Conservation (phyloP, 2,113 vertebrate species). For the Phalacrocorax pelagicus region DNA sequence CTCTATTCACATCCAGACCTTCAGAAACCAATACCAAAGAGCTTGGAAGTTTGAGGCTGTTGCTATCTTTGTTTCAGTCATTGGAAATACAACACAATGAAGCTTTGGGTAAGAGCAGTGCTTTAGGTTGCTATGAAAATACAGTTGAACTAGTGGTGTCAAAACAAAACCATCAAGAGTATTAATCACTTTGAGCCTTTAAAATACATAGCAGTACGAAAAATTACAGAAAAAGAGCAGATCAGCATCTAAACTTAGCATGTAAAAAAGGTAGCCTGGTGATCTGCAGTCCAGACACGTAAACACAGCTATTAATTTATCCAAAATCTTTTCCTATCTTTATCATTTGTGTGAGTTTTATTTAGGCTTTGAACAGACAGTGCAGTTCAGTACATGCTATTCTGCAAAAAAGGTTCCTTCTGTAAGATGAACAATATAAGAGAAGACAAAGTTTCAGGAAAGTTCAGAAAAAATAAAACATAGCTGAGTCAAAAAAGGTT, state of each 20-base stretch:
- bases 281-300: not conserved
- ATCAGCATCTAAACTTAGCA: not conserved
- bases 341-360: not conserved
- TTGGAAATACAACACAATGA: not conserved
- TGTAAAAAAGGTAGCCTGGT: not conserved
- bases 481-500: not conserved
- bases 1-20: not conserved
- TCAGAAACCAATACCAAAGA: not conserved
- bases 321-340: not conserved
- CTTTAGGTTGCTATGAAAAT: not conserved
- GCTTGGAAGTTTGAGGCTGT: not conserved
- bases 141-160: not conserved
- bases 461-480: not conserved
- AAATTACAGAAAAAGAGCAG: not conserved
- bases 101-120: not conserved
- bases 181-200: constrained; percentile 8
- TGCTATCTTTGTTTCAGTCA: not conserved
- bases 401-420: not conserved
- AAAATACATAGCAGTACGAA: constrained; percentile 2
- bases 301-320: not conserved
- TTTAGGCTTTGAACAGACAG: not conserved
- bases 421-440: not conserved
- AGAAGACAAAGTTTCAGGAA: not conserved
- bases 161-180: not conserved
- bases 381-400: not conserved